Conservation (phyloP, 2,113 vertebrate species). For the Poecilia latipinna region DNA sequence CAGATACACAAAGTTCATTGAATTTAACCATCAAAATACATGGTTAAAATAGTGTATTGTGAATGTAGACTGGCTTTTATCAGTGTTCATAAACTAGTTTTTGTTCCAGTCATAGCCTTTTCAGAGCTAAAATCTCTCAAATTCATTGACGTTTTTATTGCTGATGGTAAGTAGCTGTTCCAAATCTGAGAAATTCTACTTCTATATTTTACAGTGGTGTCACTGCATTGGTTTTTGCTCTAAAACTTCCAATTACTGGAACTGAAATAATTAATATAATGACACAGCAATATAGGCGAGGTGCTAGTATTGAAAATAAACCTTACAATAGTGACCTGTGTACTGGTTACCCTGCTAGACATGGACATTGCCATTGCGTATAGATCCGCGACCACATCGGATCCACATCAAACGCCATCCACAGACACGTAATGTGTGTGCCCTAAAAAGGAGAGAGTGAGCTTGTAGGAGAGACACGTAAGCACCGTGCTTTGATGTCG, state of each 20-base stretch:
- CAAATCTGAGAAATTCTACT: neutral
- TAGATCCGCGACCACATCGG: neutral
- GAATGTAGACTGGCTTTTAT: no score
- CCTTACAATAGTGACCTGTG: conserved; percentile 4
- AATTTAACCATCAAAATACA: no score
- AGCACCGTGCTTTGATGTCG: conserved; percentile 69
- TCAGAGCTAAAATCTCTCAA: neutral
- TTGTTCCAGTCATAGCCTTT: neutral
- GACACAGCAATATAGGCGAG: no score
- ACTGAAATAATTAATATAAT: no score
- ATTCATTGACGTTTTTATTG: neutral
- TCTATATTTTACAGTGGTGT: neutral
- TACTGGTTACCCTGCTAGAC: conserved; percentile 11
- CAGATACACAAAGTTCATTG: no score
- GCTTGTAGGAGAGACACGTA: conserved; percentile 45
- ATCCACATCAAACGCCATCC: conserved; percentile 67
- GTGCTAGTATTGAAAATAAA: conserved; percentile 17
- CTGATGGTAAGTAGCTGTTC: neutral
- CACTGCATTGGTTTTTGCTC: neutral
- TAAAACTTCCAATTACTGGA: no score
- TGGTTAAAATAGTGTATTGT: no score
- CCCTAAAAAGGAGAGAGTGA: conserved; percentile 33
- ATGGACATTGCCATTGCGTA: conserved; percentile 19
- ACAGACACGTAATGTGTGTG: conserved; percentile 55
- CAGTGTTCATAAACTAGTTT: neutral